phyloP scores from a whole-genome alignment of 2,797 vertebrate species.

The Holocentrus rufus region DNA sequence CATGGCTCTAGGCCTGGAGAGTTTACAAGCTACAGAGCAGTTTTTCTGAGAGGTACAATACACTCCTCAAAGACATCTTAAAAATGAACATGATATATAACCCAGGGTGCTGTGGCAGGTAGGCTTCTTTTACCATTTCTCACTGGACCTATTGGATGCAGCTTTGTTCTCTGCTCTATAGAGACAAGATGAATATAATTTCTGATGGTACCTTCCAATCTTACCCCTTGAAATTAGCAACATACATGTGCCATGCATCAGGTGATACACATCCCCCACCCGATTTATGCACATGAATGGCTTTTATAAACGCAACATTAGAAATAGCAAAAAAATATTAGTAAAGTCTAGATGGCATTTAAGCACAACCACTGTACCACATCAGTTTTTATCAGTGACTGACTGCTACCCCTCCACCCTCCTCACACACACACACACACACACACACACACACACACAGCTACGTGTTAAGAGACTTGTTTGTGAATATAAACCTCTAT shows the following conservation, averaged over 20 bases:
- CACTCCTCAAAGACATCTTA: conserved; percentile 18
- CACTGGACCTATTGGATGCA: conserved; percentile 4
- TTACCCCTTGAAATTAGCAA: neutral
- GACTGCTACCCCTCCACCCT: no score
- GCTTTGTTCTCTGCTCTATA: conserved; percentile 5
- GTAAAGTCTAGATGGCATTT: no score
- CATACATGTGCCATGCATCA: no score
- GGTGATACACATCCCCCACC: no score
- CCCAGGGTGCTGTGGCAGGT: neutral
- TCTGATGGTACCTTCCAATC: neutral
- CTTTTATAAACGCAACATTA: no score
- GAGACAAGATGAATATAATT: neutral
- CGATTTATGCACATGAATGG: no score
- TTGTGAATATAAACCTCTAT: conserved; percentile 67
- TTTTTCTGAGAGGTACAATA: conserved; percentile 22
- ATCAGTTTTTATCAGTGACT: no score
- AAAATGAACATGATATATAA: conserved; percentile 16
- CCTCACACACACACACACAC: conserved; percentile 29
- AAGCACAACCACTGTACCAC: no score
- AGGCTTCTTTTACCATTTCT: conserved; percentile 10
- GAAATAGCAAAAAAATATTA: no score
- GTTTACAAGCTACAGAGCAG: conserved; percentile 37
- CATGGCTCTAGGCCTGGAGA: conserved; percentile 27
- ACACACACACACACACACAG: conserved; percentile 36
- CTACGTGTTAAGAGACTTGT: conserved; percentile 28